These are phyloP conservation scores for Cryptosula pallasiana DNA, from an alignment of 2,888 invertebrate species.

Conservation along the genomic window DNA sequence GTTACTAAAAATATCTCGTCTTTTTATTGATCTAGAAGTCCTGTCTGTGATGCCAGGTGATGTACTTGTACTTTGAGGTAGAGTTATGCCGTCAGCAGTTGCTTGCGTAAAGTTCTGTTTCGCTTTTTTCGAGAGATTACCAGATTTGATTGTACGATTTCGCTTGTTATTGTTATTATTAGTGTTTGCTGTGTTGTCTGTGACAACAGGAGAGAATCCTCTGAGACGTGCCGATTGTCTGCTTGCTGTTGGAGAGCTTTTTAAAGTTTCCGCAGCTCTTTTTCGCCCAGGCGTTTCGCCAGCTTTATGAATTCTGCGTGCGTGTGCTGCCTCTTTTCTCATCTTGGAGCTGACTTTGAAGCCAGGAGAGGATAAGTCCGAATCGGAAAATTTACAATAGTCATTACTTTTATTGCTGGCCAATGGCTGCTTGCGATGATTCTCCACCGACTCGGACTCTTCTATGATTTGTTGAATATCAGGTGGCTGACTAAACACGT, in stretches of 20 bases:
- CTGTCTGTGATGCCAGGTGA: too few species aligned
- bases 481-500: conserved; percentile 2
- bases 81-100: too few species aligned
- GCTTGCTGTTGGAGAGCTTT: too few species aligned
- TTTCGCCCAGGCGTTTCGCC: not conserved
- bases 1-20: too few species aligned
- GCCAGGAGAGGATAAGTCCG: not conserved
- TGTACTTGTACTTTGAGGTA: too few species aligned
- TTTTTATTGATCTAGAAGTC: too few species aligned
- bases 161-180: not conserved
- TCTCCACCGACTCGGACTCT: not conserved
- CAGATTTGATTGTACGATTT: not conserved
- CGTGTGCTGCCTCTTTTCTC: not conserved
- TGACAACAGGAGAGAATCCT: not conserved
- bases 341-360: not conserved
- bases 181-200: not conserved
- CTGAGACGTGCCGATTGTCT: too few species aligned
- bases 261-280: not conserved
- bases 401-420: too few species aligned
- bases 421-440: too few species aligned
- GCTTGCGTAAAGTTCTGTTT: too few species aligned
- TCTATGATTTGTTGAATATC: not conserved
- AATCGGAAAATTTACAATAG: not conserved
- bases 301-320: not conserved
- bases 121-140: not conserved